Evolutionary conservation across 2,113 vertebrate genomes (phyloP).

Genomic region (Cinclus cinclus): DNA sequence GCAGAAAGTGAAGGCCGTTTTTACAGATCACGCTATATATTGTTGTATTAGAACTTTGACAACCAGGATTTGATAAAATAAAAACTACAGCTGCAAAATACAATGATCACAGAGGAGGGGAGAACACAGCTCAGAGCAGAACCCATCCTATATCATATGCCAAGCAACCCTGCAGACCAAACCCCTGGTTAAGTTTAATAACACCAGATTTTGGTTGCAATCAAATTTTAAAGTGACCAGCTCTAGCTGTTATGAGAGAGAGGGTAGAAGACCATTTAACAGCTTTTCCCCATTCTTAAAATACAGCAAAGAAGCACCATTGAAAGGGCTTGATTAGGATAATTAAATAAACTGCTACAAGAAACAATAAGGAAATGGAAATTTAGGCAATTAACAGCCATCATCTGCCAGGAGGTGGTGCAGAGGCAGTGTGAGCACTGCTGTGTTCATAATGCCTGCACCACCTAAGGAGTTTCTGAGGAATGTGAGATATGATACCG

Average conservation of each 20-base stretch:
- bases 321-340: neutral
- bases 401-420: neutral
- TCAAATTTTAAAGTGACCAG: neutral
- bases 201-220: neutral
- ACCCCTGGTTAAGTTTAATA: neutral
- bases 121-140: neutral
- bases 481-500: accelerated
- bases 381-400: neutral
- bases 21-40: neutral
- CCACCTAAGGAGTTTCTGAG: neutral
- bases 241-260: neutral
- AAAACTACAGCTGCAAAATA: neutral
- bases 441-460: neutral
- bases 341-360: neutral
- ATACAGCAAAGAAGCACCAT: neutral
- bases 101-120: accelerated
- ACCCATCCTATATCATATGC: neutral
- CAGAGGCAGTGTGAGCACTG: neutral
- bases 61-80: neutral
- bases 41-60: neutral
- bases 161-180: neutral
- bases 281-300: neutral
- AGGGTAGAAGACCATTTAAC: neutral
- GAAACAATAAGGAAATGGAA: neutral
- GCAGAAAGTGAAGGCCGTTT: neutral